Conservation (phyloP, 2,113 vertebrate species). For the Muntiacus muntjak region DNA sequence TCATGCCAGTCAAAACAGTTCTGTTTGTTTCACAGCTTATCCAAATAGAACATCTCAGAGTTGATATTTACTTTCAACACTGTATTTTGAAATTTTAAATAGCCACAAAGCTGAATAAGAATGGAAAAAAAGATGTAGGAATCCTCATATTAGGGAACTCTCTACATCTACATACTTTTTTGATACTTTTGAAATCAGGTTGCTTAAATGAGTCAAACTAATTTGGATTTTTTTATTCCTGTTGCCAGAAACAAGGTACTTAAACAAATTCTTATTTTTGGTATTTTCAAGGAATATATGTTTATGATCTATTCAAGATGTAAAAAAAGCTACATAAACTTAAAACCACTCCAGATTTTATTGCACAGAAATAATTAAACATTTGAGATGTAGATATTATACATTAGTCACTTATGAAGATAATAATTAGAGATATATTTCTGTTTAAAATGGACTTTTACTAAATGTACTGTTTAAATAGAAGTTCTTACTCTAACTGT, state of each 20-base stretch:
- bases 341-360: neutral
- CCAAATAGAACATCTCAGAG: neutral
- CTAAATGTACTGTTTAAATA: neutral
- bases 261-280: neutral
- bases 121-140: neutral
- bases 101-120: neutral
- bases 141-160: neutral
- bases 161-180: neutral
- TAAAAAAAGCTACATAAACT: neutral
- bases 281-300: neutral
- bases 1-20: conserved; percentile 5
- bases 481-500: neutral
- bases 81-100: neutral
- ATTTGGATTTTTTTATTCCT: neutral
- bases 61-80: conserved; percentile 18
- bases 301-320: neutral
- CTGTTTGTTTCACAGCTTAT: conserved; percentile 27
- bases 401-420: neutral
- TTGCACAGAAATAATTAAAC: neutral
- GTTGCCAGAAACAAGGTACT: neutral
- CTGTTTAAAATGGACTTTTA: neutral
- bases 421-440: neutral
- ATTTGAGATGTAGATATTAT: neutral
- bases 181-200: neutral
- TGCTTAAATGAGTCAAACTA: neutral